Base-by-base conservation (phyloP, 2,888 invertebrate genomes). In the Parelbella ahira region DNA sequence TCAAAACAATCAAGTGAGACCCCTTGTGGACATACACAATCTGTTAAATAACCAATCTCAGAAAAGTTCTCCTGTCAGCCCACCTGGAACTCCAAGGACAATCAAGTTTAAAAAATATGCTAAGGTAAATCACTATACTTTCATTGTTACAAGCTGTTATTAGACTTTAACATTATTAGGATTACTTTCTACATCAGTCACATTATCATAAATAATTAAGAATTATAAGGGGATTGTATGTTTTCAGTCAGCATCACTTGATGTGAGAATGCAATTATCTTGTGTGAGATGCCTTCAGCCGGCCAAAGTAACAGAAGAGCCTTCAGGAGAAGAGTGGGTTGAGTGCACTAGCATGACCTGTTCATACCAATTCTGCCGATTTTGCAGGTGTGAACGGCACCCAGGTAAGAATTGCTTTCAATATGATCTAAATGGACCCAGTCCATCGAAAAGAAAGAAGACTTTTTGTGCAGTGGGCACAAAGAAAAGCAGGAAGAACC, bases 351-450 rank as follows among this genome's bases (percentile, higher is more conserved):
- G 80, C 58, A 53, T 49, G 42, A 74, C 75, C 53, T 89, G 89
- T 68, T 62, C 79, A 27, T 84, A 82, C 68, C 78, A 86, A 61
- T 90, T 88, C 64, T 89, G 89, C 64, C 82, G 73, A 52, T 74
- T 76, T 61, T 90, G 88, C 58, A 78, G 68, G 43, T 78, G 76
- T 50, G 67, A 64, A 37, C 63, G 79, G 50, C 87, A 86, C 57
- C 73, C 79, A 56, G 74, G 75, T 63, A 81, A 70, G 63, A 73
- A 48, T 36, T 87, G 88, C 53, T 62, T 69, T 48, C 74, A 70
- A 50, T 83, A 81, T 57, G 83, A 80, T 52, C 63, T 87, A 32
- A 77, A 83, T 51, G 81, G 78, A 20, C 82, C 86, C 23, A 88
- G 88, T 56, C 88, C 88, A 8, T 81, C 86, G n/a, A 88, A 88